phyloP scores from a whole-genome alignment of 1,140 invertebrate species.

The Capitella teleta region DNA sequence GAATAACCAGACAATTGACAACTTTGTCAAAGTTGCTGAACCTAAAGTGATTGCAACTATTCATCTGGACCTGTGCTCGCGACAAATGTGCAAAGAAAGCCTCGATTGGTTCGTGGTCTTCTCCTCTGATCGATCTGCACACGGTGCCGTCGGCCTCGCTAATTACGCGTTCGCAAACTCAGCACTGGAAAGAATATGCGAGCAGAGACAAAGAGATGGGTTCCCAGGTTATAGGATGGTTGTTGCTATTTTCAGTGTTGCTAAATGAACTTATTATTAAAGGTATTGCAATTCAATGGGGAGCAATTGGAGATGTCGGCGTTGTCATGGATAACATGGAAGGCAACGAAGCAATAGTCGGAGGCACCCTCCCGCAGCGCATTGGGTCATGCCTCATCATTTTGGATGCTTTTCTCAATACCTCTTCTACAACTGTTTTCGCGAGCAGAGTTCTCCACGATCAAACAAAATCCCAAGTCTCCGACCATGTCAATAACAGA shows the following conservation, averaged over 20 bases:
- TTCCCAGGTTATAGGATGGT: conserved; percentile 54
- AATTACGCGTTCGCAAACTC: conserved; percentile 96
- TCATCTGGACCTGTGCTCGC: conserved; percentile 60
- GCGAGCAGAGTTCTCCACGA: not conserved
- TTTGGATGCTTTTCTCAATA: conserved; percentile 78
- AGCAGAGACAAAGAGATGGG: conserved; percentile 63
- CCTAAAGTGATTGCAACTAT: conserved; percentile 57
- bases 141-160: conserved; percentile 85
- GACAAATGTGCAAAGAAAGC: conserved; percentile 56
- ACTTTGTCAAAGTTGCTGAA: conserved; percentile 58
- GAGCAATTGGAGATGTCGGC: conserved; percentile 93
- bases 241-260: too few relatives aligned
- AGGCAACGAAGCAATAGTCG: conserved; percentile 78
- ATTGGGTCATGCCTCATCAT: conserved; percentile 75
- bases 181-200: conserved; percentile 86
- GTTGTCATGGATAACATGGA: conserved; percentile 76
- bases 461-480: not conserved
- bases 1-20: conserved; percentile 70
- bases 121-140: conserved; percentile 85
- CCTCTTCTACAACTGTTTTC: too few relatives aligned
- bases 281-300: conserved; percentile 87
- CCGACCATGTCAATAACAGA: not conserved
- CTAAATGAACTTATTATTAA: too few relatives aligned
- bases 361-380: conserved; percentile 83
- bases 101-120: conserved; percentile 82